Percentiles rank a stretch among this genome's conserved stretches.
Evolutionary conservation across 2,797 vertebrate species (phyloP).

Genomic region (Cossypha dichroa): DNA sequence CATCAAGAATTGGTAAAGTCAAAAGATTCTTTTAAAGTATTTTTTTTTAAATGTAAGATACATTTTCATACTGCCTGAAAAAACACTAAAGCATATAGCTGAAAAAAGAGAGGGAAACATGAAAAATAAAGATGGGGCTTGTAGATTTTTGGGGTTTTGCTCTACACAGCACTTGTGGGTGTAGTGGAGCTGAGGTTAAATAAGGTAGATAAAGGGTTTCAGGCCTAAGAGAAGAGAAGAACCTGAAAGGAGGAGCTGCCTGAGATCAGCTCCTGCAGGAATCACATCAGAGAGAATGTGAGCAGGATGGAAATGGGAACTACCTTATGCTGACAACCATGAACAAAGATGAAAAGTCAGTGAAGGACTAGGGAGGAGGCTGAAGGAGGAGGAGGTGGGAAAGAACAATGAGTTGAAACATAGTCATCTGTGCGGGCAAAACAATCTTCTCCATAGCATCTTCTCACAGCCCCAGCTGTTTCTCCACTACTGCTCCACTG

Average conservation of each 20-base stretch:
- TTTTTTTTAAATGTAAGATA: background rate
- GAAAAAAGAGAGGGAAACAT: background rate
- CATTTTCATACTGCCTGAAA: background rate
- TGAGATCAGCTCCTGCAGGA: slow-evolving; percentile 11
- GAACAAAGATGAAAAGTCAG: slow-evolving; percentile 18
- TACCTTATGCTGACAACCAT: background rate
- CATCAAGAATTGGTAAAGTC: slow-evolving; percentile 50
- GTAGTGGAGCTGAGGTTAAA: background rate
- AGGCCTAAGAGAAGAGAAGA: background rate
- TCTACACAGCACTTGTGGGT: accelerated
- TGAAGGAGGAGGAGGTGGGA: background rate
- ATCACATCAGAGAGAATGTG: slow-evolving; percentile 1
- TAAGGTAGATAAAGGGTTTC: background rate
- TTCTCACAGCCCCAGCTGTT: background rate
- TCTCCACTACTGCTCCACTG: background rate
- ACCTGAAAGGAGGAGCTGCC: background rate
- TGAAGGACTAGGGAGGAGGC: background rate
- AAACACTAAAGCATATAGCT: background rate
- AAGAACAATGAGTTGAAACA: background rate
- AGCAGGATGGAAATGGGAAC: background rate
- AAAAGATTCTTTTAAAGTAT: slow-evolving; percentile 43
- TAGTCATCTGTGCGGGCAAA: background rate
- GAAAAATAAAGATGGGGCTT: background rate
- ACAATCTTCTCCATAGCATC: background rate
- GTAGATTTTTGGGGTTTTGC: background rate